These are phyloP conservation scores for Hippocampus zosterae DNA, from an alignment of 2,113 vertebrate genomes.

Conservation along the genomic window DNA sequence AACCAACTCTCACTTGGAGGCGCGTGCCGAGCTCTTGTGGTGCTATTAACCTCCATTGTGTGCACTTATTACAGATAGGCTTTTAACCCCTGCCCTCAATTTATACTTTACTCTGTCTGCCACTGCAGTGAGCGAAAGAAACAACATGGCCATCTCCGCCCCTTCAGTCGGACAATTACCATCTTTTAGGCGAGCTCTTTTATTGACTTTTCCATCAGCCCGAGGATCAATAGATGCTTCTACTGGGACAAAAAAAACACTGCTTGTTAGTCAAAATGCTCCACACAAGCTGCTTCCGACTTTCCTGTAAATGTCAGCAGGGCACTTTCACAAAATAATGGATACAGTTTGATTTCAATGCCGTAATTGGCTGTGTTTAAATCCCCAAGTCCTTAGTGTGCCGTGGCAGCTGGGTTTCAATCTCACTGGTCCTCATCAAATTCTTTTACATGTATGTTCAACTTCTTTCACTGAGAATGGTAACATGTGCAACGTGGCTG, in stretches of 20 bases:
- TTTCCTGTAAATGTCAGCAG: conserved; percentile 18
- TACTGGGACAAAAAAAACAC: conserved; percentile 51
- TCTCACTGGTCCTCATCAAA: conserved; percentile 1
- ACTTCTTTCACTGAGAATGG: conserved; percentile 25
- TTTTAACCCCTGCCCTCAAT: conserved; percentile 32
- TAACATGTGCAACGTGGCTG: conserved; percentile 38
- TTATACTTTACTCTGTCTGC: conserved; percentile 27
- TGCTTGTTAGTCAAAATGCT: conserved; percentile 68
- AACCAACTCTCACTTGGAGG: conserved; percentile 50
- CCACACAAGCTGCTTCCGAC: conserved; percentile 40
- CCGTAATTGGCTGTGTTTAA: neutral
- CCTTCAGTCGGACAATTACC: neutral
- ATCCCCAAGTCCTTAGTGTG: neutral
- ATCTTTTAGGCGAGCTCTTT: conserved; percentile 24
- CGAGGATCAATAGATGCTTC: conserved; percentile 59
- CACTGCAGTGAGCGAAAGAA: conserved; percentile 22
- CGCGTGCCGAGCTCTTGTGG: conserved; percentile 45
- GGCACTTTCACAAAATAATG: neutral
- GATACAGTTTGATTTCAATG: conserved; percentile 8
- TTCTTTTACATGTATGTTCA: conserved; percentile 12
- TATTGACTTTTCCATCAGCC: conserved; percentile 62
- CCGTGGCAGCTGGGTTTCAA: conserved; percentile 10
- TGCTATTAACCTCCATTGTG: conserved; percentile 43
- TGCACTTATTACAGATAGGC: conserved; percentile 34
- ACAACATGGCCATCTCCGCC: conserved; percentile 6